Base-by-base conservation (phyloP, 2,113 vertebrate genomes). In the Galeopterus variegatus region DNA sequence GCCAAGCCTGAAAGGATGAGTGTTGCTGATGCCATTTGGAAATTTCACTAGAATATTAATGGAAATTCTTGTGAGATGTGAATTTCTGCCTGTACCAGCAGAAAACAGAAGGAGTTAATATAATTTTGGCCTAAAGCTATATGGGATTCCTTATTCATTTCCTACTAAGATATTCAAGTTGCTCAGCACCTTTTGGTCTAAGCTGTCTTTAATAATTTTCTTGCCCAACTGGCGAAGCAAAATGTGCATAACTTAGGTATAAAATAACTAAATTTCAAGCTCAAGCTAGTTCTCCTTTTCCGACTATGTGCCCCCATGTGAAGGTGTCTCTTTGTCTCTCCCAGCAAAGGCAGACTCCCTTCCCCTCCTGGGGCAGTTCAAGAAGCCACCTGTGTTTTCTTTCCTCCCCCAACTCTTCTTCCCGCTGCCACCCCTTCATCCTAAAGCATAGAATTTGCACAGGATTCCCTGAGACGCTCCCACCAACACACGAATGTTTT, bases 331-430 rank as follows among this genome's bases (percentile, higher is more conserved):
- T 26, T 13, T 13, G 24, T 28, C 23, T 82, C 73, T 92, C 11
- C 58, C 33, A 11, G 48, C 31, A 65, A 36, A 56, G 58, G 33
- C 24, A 26, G 73, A 69, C 65, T 60, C n/a, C 36, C 8, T 15
- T 80, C 58, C 41, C 26, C 60, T 94, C 64, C 52, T 11, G 80
- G 70, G 79, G 84, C 60, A 21, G 81, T 65, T 97, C 93, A 88
- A 73, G 65, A 92, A 97, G 88, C 92, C 97, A 98, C 98, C 96
- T 98, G 80, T 96, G 97, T 97, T 98, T 98, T 98, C 75, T 76
- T 97, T 97, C 79, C 76, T 86, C 56, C 81, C 54, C 10, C 58
- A 84, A 14, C 36, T 56, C 95, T 70, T 90, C 36, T 81, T 90
- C 36, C 77, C 7, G 15, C 56, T 52, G 45, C 70, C 70, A 26